Percentiles rank a stretch among this genome's conserved stretches.
These are phyloP conservation scores for Corvus hawaiiensis DNA, from an alignment of 2,113 vertebrate genomes.

Conservation along the genomic window DNA sequence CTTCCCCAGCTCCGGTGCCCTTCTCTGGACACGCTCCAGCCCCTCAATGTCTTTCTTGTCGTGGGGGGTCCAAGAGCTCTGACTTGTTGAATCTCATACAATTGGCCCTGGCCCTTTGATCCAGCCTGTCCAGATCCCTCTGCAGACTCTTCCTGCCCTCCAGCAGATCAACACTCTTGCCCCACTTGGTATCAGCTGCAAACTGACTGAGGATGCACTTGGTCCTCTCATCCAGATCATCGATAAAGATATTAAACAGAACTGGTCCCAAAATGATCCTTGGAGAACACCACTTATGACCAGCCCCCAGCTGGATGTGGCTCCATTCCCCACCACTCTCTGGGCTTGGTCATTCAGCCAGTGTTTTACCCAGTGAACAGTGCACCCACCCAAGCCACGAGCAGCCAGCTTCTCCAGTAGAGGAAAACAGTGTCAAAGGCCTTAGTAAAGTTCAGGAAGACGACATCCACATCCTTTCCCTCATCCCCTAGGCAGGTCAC, in stretches of 20 bases:
- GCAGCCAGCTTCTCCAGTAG: background rate
- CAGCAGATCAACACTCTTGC: background rate
- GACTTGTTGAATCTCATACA: background rate
- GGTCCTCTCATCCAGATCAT: background rate
- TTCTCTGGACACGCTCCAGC: background rate
- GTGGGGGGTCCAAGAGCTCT: background rate
- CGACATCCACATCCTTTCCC: background rate
- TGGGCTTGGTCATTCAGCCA: background rate
- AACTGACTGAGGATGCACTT: background rate
- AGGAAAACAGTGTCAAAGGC: background rate
- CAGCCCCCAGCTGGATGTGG: background rate
- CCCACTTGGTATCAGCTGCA: background rate
- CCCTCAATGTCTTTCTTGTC: background rate
- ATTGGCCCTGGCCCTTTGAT: background rate
- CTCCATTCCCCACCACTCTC: background rate
- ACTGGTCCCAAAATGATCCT: background rate
- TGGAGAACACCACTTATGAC: background rate
- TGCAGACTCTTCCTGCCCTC: background rate
- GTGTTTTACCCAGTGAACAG: background rate
- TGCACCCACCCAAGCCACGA: rapidly evolving
- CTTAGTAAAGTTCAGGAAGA: background rate
- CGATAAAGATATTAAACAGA: background rate
- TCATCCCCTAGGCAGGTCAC: background rate
- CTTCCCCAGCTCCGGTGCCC: background rate
- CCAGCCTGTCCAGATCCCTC: background rate